phyloP scores from a whole-genome alignment of 2,113 vertebrate species.

The Chaetops frenatus region DNA sequence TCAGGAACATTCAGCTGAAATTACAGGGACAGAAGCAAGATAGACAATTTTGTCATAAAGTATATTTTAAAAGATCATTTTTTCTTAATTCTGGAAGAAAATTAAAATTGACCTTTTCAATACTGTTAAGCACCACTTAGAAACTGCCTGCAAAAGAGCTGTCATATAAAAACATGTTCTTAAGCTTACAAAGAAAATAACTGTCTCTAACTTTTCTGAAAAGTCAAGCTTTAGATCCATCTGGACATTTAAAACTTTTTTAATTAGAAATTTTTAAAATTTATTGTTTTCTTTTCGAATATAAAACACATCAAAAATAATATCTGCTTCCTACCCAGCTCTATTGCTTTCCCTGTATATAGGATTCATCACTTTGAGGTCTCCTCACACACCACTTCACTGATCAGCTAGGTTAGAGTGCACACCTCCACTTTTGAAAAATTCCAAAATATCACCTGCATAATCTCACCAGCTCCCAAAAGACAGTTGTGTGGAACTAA shows the following conservation, averaged over 20 bases:
- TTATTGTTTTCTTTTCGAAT: not conserved
- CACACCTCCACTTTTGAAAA: not conserved
- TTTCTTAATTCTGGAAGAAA: not conserved
- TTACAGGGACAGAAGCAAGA: not conserved
- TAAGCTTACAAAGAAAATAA: not conserved
- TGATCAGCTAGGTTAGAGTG: not conserved
- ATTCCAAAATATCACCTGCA: not conserved
- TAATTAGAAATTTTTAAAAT: not conserved
- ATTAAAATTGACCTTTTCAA: not conserved
- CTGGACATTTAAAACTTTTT: not conserved
- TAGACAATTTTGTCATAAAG: not conserved
- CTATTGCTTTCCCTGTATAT: not conserved
- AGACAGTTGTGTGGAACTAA: not conserved
- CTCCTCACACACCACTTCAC: not conserved
- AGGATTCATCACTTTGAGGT: not conserved
- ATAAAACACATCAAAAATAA: not conserved
- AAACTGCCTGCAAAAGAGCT: not conserved
- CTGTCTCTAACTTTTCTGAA: not conserved
- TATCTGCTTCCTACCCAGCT: not conserved
- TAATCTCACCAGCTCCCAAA: not conserved
- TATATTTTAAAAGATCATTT: not conserved
- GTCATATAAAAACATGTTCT: not conserved
- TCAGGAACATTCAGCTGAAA: not conserved
- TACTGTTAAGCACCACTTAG: not conserved
- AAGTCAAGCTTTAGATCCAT: not conserved